Conservation (phyloP, 2,797 vertebrate species). For the Eremophila alpestris region DNA sequence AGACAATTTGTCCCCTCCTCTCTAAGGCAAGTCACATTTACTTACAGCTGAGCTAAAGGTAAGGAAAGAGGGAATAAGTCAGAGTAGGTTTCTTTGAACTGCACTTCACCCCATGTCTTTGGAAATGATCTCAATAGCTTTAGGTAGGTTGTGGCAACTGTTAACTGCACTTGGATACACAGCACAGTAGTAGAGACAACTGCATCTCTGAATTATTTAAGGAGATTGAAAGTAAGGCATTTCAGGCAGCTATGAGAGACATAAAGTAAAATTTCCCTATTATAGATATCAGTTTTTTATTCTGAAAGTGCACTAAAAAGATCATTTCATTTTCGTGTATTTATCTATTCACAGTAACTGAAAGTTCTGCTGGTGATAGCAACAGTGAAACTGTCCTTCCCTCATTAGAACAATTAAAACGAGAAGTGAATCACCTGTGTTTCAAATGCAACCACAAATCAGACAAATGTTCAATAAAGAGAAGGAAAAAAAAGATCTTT, state of each 20-base stretch:
- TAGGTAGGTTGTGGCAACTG: not conserved
- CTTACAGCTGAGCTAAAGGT: not conserved
- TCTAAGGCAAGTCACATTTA: not conserved
- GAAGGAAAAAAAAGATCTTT: rapidly evolving
- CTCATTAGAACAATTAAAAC: not conserved
- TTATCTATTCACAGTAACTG: not conserved
- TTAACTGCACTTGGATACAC: not conserved
- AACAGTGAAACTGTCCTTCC: not conserved
- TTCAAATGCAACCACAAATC: not conserved
- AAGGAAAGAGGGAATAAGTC: not conserved
- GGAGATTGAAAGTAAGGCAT: not conserved
- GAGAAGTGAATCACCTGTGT: not conserved
- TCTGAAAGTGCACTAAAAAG: not conserved
- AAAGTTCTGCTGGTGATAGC: not conserved
- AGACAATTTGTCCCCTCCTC: not conserved
- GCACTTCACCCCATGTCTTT: not conserved
- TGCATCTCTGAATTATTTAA: conserved; percentile 4
- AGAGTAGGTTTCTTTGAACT: conserved; percentile 5
- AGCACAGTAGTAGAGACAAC: not conserved
- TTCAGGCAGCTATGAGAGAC: not conserved
- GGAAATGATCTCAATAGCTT: not conserved
- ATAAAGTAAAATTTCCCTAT: not conserved
- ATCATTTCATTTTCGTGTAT: not conserved
- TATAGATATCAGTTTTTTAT: not conserved
- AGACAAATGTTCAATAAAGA: not conserved